Conservation (phyloP, 2,797 vertebrate genomes). For the Crax fasciolata region DNA sequence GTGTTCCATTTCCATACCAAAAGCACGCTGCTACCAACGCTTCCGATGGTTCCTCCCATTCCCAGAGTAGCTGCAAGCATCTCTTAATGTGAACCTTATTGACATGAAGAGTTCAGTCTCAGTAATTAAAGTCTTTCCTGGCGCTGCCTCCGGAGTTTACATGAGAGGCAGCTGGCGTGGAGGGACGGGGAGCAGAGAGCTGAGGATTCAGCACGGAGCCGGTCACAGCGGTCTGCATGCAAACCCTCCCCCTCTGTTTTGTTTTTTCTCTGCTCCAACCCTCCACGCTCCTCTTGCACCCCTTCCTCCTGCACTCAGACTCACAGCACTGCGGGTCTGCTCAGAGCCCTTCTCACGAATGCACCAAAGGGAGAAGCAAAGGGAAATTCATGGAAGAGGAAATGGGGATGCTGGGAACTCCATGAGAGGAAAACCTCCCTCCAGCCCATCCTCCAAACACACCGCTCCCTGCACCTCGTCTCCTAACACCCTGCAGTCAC, state of each 20-base stretch:
- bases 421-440: neutral
- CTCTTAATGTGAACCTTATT: conserved; percentile 24
- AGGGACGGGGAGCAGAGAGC: neutral
- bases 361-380: neutral
- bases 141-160: neutral
- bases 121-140: neutral
- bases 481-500: fast-evolving
- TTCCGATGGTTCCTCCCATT: neutral
- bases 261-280: neutral
- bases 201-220: fast-evolving
- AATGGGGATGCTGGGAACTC: neutral
- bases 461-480: neutral
- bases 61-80: conserved; percentile 14
- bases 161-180: neutral
- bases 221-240: neutral
- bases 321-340: neutral
- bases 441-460: neutral
- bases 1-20: neutral
- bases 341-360: neutral
- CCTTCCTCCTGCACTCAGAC: neutral
- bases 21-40: conserved; percentile 8
- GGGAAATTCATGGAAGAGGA: neutral
- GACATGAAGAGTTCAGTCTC: neutral
- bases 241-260: neutral
- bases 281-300: neutral